Percentiles rank a stretch among this genome's conserved stretches.
Evolutionary conservation across 2,113 vertebrate species (phyloP).

Genomic region (Colossoma macropomum): DNA sequence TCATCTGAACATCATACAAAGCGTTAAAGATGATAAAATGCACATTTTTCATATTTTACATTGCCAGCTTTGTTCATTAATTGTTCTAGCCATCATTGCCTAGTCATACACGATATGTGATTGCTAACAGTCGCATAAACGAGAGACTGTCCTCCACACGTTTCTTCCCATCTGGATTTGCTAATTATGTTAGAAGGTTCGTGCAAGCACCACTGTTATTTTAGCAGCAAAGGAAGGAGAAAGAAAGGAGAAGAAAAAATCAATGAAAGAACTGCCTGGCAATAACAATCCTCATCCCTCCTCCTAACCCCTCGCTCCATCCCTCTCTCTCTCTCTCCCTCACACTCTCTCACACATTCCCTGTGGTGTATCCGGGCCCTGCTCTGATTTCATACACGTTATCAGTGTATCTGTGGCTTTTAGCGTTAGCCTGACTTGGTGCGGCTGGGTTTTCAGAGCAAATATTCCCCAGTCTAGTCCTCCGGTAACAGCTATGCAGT

Average conservation of each 20-base stretch:
- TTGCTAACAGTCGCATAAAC: no score
- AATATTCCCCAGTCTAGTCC: slow-evolving; percentile 41
- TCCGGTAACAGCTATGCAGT: slow-evolving; percentile 20
- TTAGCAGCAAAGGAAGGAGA: not conserved
- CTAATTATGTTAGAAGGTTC: slow-evolving; percentile 1
- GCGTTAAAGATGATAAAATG: not conserved
- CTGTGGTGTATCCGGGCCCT: slow-evolving; percentile 47
- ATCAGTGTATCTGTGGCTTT: slow-evolving; percentile 47
- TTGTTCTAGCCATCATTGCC: not conserved
- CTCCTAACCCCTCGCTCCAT: slow-evolving; percentile 38
- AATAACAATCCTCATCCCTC: slow-evolving; percentile 49
- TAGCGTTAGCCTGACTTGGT: slow-evolving; percentile 54
- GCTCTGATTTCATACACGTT: slow-evolving; percentile 47
- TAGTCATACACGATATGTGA: no score
- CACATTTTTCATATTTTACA: no score
- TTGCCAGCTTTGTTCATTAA: not conserved
- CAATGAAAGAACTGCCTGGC: slow-evolving; percentile 12
- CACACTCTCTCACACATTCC: slow-evolving; percentile 53
- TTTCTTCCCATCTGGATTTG: not conserved
- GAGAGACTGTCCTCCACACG: not conserved
- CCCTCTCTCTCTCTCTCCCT: slow-evolving; percentile 32
- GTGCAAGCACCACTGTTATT: slow-evolving; percentile 8
- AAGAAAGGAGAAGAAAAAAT: slow-evolving; percentile 11
- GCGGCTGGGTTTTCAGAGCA: slow-evolving; percentile 42
- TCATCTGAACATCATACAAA: not conserved